A percentile compares a stretch with the other conserved stretches of the same genome.
These are phyloP conservation scores for Seira ritae DNA, from an alignment of 2,888 invertebrate genomes.

Conservation along the genomic window DNA sequence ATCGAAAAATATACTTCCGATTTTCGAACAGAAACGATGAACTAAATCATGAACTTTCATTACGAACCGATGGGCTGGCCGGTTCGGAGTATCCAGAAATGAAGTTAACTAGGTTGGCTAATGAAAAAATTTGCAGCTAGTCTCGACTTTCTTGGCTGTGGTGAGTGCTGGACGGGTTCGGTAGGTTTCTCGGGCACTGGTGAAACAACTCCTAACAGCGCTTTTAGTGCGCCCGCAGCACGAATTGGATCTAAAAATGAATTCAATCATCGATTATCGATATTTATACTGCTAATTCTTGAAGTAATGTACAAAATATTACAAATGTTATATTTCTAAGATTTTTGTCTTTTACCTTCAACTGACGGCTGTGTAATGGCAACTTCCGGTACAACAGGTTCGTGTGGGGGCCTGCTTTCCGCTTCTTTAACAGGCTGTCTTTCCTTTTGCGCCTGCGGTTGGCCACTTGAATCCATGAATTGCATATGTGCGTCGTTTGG, in stretches of 20 bases:
- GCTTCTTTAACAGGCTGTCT: not conserved
- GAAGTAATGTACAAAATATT: no score
- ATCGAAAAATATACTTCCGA: no score
- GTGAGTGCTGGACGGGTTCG: constrained; percentile 33
- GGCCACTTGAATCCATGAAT: not conserved
- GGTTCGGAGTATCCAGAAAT: no score
- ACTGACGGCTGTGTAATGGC: not conserved
- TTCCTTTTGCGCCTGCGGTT: not conserved
- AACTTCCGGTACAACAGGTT: not conserved
- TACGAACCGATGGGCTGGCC: no score
- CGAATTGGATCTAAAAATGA: constrained; percentile 25
- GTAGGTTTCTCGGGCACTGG: not conserved
- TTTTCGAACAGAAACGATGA: no score
- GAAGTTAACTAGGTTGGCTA: not conserved
- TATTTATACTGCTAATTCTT: not conserved
- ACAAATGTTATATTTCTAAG: not conserved
- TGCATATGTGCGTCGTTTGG: constrained; percentile 23
- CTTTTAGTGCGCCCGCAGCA: constrained; percentile 38
- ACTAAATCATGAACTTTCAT: no score
- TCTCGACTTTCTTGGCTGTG: constrained; percentile 46
- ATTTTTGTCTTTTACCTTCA: not conserved
- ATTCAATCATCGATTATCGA: not conserved
- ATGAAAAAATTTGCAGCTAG: constrained; percentile 59
- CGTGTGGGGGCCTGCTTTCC: not conserved
- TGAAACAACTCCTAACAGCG: constrained; percentile 27